Percentiles rank a stretch among this genome's conserved stretches.
These are phyloP conservation scores for Leucania comma DNA, from an alignment of 2,888 invertebrate species.

Conservation along the genomic window DNA sequence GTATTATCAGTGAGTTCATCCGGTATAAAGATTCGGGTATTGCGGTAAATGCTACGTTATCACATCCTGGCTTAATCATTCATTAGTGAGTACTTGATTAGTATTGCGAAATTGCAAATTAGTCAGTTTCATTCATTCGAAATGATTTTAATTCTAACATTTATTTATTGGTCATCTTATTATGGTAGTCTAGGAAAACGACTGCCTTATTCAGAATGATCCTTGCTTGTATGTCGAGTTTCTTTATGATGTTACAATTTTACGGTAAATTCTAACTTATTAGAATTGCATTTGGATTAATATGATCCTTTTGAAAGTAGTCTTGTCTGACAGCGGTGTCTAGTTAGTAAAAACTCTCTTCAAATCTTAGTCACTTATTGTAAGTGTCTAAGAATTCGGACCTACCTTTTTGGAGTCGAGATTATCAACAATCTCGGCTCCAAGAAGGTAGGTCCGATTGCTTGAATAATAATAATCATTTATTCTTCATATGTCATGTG, in stretches of 20 bases:
- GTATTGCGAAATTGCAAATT: conserved; percentile 62
- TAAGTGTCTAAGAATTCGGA: too few species aligned
- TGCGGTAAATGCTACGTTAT: conserved; percentile 71
- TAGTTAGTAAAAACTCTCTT: background rate
- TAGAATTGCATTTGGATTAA: conserved; percentile 13
- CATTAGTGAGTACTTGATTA: conserved; percentile 78
- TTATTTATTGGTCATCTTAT: conserved; percentile 30
- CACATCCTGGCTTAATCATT: conserved; percentile 81
- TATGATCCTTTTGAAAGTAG: background rate
- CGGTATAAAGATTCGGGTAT: conserved; percentile 72
- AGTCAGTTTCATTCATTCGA: conserved; percentile 59
- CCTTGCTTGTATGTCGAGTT: conserved; percentile 1
- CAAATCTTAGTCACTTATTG: too few species aligned
- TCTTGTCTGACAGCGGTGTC: background rate
- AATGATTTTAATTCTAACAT: conserved; percentile 22
- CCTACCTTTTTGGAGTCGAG: too few species aligned
- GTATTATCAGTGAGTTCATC: conserved; percentile 76
- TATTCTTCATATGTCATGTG: conserved; percentile 74
- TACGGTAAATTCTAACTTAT: conserved; percentile 2
- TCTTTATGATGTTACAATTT: conserved; percentile 11
- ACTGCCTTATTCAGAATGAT: conserved; percentile 4
- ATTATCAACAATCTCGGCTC: conserved; percentile 12
- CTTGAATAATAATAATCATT: conserved; percentile 57
- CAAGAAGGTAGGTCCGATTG: conserved; percentile 13
- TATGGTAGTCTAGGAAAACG: conserved; percentile 1